Conservation (phyloP, 53 echinoderm and acorn worm species). For the Actinopyga echinites region DNA sequence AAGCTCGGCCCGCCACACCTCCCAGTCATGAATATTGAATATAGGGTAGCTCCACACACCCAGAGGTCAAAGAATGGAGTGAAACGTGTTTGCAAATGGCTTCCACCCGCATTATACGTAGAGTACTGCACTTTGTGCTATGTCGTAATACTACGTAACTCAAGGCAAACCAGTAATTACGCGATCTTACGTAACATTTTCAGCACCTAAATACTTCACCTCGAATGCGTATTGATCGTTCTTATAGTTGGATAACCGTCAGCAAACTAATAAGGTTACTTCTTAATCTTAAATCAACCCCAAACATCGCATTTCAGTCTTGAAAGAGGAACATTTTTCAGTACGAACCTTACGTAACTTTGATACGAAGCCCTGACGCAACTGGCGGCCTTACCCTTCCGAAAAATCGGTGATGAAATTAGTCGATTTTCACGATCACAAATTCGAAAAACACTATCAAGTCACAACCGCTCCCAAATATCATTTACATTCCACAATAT, state of each 20-base stretch:
- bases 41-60: no score
- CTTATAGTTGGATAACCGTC: conserved; percentile 8
- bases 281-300: no score
- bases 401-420: background rate
- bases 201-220: conserved; percentile 9
- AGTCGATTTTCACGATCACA: no score
- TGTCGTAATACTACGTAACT: conserved; percentile 40
- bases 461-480: no score
- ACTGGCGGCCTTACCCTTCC: conserved; percentile 22
- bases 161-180: conserved; percentile 31
- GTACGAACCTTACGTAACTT: conserved; percentile 30
- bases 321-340: background rate
- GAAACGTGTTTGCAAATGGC: conserved; percentile 26
- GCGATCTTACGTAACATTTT: conserved; percentile 41
- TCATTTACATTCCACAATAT: no score
- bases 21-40: no score
- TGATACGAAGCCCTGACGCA: conserved; percentile 1
- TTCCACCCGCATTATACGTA: conserved; percentile 24
- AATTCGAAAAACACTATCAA: no score
- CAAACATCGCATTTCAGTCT: no score
- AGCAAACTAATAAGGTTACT: conserved; percentile 11
- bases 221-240: conserved; percentile 3
- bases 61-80: no score
- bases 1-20: no score
- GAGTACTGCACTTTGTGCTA: conserved; percentile 38